These are phyloP conservation scores for Sardinella longiceps DNA, from an alignment of 2,797 vertebrate genomes.

Conservation along the genomic window DNA sequence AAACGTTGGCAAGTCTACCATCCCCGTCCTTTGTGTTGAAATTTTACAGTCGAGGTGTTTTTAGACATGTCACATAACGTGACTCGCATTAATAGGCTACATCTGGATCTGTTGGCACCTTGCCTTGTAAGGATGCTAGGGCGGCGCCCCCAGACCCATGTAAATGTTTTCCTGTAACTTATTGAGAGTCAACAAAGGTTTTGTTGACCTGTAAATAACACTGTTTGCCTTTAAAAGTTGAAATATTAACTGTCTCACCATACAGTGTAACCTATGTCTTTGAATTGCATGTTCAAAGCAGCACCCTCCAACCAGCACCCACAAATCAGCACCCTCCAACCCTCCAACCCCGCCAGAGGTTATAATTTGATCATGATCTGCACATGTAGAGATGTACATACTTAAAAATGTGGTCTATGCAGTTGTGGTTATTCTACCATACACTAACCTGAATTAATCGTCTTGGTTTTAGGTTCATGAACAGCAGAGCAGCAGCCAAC, in stretches of 20 bases:
- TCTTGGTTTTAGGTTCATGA: constrained; percentile 88
- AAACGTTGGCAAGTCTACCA: neutral
- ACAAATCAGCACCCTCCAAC: neutral
- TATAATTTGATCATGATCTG: neutral
- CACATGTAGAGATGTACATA: neutral
- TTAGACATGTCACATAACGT: neutral
- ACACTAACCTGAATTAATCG: neutral
- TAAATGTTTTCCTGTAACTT: constrained; percentile 1
- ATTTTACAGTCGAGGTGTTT: neutral
- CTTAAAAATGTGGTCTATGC: neutral
- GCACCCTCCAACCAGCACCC: neutral
- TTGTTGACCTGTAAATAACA: neutral
- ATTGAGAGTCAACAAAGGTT: neutral
- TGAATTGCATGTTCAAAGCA: neutral
- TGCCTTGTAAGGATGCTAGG: neutral
- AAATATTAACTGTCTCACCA: neutral
- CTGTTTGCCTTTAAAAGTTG: neutral
- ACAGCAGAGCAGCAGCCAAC: constrained; percentile 91
- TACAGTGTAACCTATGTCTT: neutral
- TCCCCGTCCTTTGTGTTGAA: neutral
- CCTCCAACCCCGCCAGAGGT: too few relatives aligned
- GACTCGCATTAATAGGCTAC: neutral
- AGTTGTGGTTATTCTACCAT: neutral
- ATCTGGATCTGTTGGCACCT: neutral
- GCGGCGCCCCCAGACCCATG: neutral